Base-by-base conservation (phyloP, 1,140 invertebrate species). In the Drosophila tsacasi region DNA sequence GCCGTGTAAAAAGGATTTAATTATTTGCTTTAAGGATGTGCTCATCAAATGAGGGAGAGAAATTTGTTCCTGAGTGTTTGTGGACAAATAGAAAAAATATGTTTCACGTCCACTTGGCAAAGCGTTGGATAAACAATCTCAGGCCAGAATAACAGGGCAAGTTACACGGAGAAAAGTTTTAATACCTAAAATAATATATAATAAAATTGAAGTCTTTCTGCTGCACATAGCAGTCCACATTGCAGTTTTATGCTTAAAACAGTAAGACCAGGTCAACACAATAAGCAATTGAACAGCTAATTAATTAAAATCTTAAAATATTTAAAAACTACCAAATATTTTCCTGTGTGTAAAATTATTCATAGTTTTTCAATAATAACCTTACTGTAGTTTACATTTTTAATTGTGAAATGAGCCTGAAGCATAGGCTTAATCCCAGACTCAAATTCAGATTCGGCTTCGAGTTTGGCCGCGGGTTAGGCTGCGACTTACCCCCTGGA, bases 1-100 rank as follows among this genome's bases (percentile, higher is more conserved):
- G 76, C 84, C 81, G 84, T 86, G 81, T 82, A 91, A 83, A 92
- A 92, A 92, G 90, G 90, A 92, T 91, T 92, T 92, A 92, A 92
- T 92, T 92, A 92, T 92, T 92, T 92, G 90, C 75, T 92, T 65
- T 91, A 90, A 86, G 90, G 90, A 92, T 91, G 68, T 83, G 59
- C 69, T 46, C 69, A 66, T 58, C 62, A 42, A 73, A 61, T 37
- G 32, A 54, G 50, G 68, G 39, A 71, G 57, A 62, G 60, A 32
- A 32, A 30, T 72, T 40, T 79, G 27, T 59, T 47, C 59, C 2
- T 44, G 54, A 66, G 76, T 87, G 64, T 87, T 83, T 89, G 62
- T 46, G 50, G 46, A 81, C 57, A 89, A 87, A 79, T 87, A 78
- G 68, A 74, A 73, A 77, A 89, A 91, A 91, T 91, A 91, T 91